Percentiles rank a stretch among this genome's conserved stretches.
Evolutionary conservation across 2,113 vertebrate genomes (phyloP).

Genomic region (Aphyosemion australe): DNA sequence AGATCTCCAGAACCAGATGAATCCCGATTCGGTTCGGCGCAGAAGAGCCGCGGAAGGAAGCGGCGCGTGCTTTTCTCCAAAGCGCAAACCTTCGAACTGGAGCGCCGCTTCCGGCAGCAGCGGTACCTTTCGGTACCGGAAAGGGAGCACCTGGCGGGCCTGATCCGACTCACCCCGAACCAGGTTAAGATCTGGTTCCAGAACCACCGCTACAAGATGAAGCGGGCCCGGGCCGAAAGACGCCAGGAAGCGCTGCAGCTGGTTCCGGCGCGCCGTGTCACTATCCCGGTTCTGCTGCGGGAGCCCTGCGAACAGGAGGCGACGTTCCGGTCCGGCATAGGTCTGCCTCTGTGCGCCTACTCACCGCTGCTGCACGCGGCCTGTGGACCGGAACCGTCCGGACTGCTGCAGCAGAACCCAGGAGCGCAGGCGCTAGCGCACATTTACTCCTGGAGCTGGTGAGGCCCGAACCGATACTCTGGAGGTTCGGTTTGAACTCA

Average conservation of each 20-base stretch:
- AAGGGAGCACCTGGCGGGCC: conserved; percentile 90
- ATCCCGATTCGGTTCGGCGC: conserved; percentile 79
- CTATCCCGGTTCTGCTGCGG: conserved; percentile 86
- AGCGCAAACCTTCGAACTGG: conserved; percentile 92
- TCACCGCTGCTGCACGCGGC: conserved; percentile 84
- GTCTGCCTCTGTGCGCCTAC: conserved; percentile 49
- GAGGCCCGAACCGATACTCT: conserved; percentile 8
- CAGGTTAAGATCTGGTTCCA: conserved; percentile 99
- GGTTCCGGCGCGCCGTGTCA: conserved; percentile 84
- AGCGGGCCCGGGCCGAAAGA: conserved; percentile 85
- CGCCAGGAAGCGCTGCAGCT: conserved; percentile 87
- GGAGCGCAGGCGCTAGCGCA: conserved; percentile 86
- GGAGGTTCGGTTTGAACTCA: too few species aligned
- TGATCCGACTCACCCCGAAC: conserved; percentile 92
- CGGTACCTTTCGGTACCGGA: conserved; percentile 94
- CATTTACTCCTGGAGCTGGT: conserved; percentile 92
- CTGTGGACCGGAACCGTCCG: conserved; percentile 83
- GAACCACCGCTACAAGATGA: conserved; percentile 97
- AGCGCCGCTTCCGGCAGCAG: conserved; percentile 93
- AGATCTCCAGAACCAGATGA: conserved; percentile 85
- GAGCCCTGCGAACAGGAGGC: conserved; percentile 87
- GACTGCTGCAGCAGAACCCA: conserved; percentile 77
- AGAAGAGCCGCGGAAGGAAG: conserved; percentile 80
- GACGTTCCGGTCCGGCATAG: conserved; percentile 84
- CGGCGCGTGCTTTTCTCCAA: conserved; percentile 93